Base-by-base conservation (phyloP, 2,888 invertebrate species). In the Chrysodeixis includens region DNA sequence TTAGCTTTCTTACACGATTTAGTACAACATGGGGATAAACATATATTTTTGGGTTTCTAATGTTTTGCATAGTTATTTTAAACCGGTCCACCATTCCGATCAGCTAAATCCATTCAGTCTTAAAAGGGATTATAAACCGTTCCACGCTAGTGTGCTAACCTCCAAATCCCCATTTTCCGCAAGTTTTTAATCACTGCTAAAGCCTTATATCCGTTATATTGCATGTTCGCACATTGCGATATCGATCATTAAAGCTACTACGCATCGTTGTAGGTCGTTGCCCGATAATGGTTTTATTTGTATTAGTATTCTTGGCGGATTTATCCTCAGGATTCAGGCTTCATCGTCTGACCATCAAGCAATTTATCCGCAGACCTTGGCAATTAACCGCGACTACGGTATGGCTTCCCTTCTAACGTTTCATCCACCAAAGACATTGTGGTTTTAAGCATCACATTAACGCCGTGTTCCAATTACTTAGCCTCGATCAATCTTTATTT, bases 381-480 rank as follows among this genome's bases (percentile, higher is more conserved):
- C 81, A 78, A 84, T 84, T 84, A 85, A 83, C 86, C 86, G 82
- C 86, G 76, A 75, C 80, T 71, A 51, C 66, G 57, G 70, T 86
- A 85, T 63, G 90, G 88, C 87, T 90, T 91, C 89, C 61, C 71
- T 77, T 87, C 84, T 92, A 85, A 74, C 69, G 83, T 92, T 90
- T 85, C 91, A 86, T 79, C 80, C 79, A 86, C 81, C 84, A 79
- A 74, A 77, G 76, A 71, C 79, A 66, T 78, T 90, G 90, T 83
- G 91, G 90, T 88, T 87, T 85, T 83, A 67, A 76, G 81, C 85
- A 85, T 83, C 84, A 63, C 67, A 74, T 69, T 74, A 79, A 74
- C 81, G 70, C 82, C 75, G 71, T 84, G 87, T 82, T 85, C 86
- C 83, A 84, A 83, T 88, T 82, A 69, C 66, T 66, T 40, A 52